These are phyloP conservation scores for Notodonta dromedarius DNA, from an alignment of 2,888 invertebrate genomes.

Conservation along the genomic window DNA sequence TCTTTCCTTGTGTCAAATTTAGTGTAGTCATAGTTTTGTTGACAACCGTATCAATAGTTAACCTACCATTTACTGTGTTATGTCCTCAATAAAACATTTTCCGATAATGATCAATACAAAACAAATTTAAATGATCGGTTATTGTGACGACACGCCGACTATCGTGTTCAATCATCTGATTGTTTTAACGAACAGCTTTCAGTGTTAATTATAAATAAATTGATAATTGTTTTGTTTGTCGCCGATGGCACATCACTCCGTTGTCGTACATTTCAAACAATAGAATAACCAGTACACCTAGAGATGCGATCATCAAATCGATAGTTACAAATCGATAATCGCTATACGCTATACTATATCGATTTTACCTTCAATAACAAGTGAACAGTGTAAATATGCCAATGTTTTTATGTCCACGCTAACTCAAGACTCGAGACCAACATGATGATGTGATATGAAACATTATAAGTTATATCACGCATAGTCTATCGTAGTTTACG, in stretches of 20 bases:
- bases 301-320: slow-evolving; percentile 28
- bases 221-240: not conserved
- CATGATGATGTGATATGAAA: slow-evolving; percentile 39
- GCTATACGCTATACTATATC: not conserved
- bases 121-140: not conserved
- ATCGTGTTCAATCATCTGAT: slow-evolving; percentile 1
- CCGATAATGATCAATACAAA: no score
- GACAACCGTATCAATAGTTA: no score
- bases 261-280: slow-evolving; percentile 23
- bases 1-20: no score
- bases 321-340: slow-evolving; percentile 28
- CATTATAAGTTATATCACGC: slow-evolving; percentile 35
- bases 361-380: slow-evolving; percentile 33
- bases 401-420: slow-evolving; percentile 45
- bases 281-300: slow-evolving; percentile 22
- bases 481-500: slow-evolving; percentile 44
- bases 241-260: not conserved
- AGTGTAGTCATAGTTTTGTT: no score
- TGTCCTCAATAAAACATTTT: no score
- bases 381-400: slow-evolving; percentile 34
- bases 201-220: not conserved
- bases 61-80: no score
- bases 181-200: not conserved
- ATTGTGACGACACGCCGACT: not conserved
- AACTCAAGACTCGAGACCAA: slow-evolving; percentile 35